Evolutionary conservation across 2,888 invertebrate species (phyloP).

Genomic region (Hetaerina titia): DNA sequence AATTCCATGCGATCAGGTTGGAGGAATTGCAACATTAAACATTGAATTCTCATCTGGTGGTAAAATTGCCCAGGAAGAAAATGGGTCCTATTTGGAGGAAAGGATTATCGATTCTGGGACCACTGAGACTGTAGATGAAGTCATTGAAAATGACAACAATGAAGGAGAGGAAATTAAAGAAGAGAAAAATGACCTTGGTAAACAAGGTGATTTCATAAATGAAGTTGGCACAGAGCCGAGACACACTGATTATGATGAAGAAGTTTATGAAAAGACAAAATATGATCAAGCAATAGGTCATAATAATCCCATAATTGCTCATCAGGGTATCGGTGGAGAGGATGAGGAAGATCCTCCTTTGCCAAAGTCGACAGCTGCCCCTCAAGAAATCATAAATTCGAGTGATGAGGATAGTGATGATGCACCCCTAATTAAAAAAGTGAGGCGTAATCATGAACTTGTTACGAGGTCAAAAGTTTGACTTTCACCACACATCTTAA

Average conservation of each 20-base stretch:
- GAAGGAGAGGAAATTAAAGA: constrained; percentile 75
- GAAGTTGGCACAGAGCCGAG: constrained; percentile 77
- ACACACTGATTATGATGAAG: constrained; percentile 77
- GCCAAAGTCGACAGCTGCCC: constrained; percentile 72
- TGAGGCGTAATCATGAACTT: constrained; percentile 78
- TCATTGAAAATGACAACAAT: constrained; percentile 73
- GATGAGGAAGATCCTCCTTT: constrained; percentile 77
- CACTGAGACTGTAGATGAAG: not conserved
- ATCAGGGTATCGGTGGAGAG: constrained; percentile 70
- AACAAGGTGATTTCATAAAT: constrained; percentile 75
- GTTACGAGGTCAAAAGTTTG: not conserved
- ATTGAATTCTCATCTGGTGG: not conserved
- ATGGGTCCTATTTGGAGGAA: not conserved
- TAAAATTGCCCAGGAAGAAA: not conserved
- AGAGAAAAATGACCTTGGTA: constrained; percentile 71
- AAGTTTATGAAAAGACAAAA: constrained; percentile 71
- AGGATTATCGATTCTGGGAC: not conserved
- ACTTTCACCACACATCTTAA: not conserved
- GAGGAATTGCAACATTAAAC: not conserved
- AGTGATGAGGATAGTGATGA: constrained; percentile 77
- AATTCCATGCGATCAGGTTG: not conserved
- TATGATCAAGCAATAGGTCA: constrained; percentile 64
- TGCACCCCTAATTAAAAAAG: constrained; percentile 82
- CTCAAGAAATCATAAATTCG: constrained; percentile 77
- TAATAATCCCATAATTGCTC: not conserved